These are phyloP conservation scores for Dendroctonus valens DNA, from an alignment of 1,140 invertebrate species.

Conservation along the genomic window DNA sequence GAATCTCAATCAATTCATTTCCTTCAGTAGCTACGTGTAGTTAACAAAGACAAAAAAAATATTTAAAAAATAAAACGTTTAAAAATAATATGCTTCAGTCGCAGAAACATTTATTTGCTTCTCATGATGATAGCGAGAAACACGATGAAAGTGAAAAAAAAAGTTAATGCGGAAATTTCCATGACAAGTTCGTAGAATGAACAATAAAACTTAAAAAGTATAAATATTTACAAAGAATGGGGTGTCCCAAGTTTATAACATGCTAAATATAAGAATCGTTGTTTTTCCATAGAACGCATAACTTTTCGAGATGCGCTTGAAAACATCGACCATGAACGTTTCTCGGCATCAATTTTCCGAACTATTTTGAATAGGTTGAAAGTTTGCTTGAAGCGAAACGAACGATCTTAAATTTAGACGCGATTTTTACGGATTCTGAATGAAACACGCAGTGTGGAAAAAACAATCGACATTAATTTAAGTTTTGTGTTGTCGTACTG, in stretches of 20 bases:
- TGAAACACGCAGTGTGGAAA: constrained; percentile 13
- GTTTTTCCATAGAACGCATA: not conserved
- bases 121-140: not conserved
- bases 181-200: too few species aligned
- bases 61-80: too few species aligned
- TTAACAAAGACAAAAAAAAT: too few species aligned
- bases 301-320: constrained; percentile 14
- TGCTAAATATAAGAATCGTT: not conserved
- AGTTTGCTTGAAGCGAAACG: constrained; percentile 11
- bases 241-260: not conserved
- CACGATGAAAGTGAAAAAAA: not conserved
- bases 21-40: not conserved
- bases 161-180: not conserved
- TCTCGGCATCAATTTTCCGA: constrained; percentile 18
- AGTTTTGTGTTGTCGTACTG: constrained; percentile 1
- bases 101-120: not conserved
- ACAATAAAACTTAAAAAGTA: not conserved
- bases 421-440: constrained; percentile 23
- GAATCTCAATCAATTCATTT: too few species aligned
- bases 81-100: too few species aligned
- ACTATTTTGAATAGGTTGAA: constrained; percentile 25
- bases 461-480: not conserved
- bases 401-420: constrained; percentile 18
- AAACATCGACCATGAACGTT: constrained; percentile 6
- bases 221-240: not conserved